Conservation (phyloP, 2,113 vertebrate genomes). For the Tragelaphus scriptus region DNA sequence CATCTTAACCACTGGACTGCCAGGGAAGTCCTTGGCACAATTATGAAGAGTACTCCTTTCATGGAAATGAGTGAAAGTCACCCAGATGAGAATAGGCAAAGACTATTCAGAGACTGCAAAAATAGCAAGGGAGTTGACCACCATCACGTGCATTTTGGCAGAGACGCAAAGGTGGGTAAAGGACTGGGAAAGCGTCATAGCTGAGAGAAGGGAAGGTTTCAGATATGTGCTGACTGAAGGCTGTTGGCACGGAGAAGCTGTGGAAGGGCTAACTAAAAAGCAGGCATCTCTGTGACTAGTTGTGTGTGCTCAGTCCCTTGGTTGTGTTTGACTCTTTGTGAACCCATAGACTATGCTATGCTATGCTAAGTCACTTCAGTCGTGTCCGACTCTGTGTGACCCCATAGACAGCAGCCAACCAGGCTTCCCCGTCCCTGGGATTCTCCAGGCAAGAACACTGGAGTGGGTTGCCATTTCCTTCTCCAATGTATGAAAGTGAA, state of each 20-base stretch:
- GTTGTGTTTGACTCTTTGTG: neutral
- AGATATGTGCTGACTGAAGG: neutral
- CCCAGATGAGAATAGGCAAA: neutral
- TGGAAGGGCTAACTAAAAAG: neutral
- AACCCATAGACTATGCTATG: neutral
- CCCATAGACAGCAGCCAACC: no score
- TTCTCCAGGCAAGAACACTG: no score
- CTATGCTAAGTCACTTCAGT: no score
- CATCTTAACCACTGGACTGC: neutral
- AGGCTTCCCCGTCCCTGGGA: no score
- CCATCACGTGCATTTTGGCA: neutral
- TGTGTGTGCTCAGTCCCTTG: neutral
- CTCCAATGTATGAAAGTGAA: no score
- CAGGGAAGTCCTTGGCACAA: neutral
- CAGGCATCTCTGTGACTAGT: neutral
- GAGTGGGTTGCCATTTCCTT: no score
- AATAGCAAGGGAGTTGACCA: neutral
- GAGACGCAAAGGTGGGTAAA: neutral
- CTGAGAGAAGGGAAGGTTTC: neutral
- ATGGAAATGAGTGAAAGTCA: neutral
- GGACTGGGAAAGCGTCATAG: no score
- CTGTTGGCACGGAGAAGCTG: neutral
- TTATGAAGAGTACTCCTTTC: neutral
- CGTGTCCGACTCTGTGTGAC: no score
- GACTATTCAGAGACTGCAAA: neutral